A percentile compares a stretch with the other conserved stretches of the same genome.
Conservation (phyloP, 2,113 vertebrate genomes). For the Toxotes jaculatrix region DNA sequence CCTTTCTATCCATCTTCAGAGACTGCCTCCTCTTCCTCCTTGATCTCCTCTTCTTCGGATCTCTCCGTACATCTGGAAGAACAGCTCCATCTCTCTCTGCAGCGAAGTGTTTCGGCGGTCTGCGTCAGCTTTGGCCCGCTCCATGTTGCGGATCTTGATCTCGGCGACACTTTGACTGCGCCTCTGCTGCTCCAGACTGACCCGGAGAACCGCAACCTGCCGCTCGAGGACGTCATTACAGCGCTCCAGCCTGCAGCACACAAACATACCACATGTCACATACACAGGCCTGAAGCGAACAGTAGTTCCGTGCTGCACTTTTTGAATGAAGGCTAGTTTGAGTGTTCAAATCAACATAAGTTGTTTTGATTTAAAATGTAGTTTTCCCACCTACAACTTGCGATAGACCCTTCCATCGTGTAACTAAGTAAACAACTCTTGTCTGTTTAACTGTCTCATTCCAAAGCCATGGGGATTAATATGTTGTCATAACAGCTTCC, state of each 20-base stretch:
- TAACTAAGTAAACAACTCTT: no score
- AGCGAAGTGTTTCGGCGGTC: slow-evolving; percentile 83
- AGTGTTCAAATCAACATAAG: no score
- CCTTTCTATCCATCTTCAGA: slow-evolving; percentile 39
- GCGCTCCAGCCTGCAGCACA: slow-evolving; percentile 83
- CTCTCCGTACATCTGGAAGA: slow-evolving; percentile 84
- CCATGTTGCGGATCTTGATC: slow-evolving; percentile 83
- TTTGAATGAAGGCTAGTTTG: background rate
- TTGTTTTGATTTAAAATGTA: no score
- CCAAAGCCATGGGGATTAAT: no score
- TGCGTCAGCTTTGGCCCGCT: slow-evolving; percentile 83
- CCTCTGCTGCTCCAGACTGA: slow-evolving; percentile 85
- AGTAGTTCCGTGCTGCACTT: background rate
- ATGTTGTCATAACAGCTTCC: no score
- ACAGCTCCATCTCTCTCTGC: slow-evolving; percentile 86
- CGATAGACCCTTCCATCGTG: no score
- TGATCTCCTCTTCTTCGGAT: slow-evolving; percentile 50
- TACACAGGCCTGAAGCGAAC: background rate
- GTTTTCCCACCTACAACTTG: no score
- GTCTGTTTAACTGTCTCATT: no score
- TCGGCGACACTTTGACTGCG: slow-evolving; percentile 78
- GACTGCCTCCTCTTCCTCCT: slow-evolving; percentile 39
- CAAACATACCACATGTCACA: background rate
- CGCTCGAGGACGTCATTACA: slow-evolving; percentile 81
- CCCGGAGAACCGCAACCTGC: slow-evolving; percentile 75